Evolutionary conservation across 2,113 vertebrate species (phyloP).

Genomic region (Sigmodon hispidus): DNA sequence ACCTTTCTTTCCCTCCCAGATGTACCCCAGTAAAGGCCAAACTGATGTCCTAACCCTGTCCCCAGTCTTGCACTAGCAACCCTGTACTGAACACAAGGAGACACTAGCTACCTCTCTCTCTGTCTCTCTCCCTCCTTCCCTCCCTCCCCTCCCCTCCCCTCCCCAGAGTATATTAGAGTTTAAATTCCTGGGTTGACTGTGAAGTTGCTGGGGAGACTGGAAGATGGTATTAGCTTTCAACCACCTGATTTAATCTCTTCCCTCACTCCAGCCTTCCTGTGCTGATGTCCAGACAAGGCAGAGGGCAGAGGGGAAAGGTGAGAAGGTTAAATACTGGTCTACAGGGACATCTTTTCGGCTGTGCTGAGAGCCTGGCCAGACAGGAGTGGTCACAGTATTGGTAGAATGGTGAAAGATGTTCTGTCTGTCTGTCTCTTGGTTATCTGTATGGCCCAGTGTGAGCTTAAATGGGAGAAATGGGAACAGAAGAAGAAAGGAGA

Average conservation of each 20-base stretch:
- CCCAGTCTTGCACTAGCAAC: background rate
- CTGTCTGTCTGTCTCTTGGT: conserved; percentile 24
- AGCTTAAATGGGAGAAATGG: background rate
- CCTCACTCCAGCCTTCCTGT: conserved; percentile 68
- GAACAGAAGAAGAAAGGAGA: background rate
- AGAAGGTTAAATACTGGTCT: conserved; percentile 74
- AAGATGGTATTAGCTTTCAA: conserved; percentile 79
- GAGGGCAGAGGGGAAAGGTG: conserved; percentile 82
- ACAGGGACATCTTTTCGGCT: conserved; percentile 77
- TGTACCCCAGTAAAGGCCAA: background rate
- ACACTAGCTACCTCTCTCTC: background rate
- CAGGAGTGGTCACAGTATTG: background rate
- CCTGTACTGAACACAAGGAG: background rate
- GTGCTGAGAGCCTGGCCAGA: conserved; percentile 38
- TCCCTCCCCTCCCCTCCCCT: conserved; percentile 55
- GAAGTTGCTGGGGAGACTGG: conserved; percentile 84
- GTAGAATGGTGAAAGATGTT: background rate
- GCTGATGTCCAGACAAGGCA: conserved; percentile 68
- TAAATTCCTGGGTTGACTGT: conserved; percentile 79
- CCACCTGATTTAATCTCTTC: conserved; percentile 82
- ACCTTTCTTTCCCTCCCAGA: conserved; percentile 62
- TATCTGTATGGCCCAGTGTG: background rate
- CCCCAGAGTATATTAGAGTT: conserved; percentile 80
- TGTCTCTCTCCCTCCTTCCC: background rate
- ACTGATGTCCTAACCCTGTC: background rate